Percentiles rank a stretch among this genome's conserved stretches.
phyloP scores from a whole-genome alignment of 2,888 invertebrate species.

The Parnassius mnemosyne region DNA sequence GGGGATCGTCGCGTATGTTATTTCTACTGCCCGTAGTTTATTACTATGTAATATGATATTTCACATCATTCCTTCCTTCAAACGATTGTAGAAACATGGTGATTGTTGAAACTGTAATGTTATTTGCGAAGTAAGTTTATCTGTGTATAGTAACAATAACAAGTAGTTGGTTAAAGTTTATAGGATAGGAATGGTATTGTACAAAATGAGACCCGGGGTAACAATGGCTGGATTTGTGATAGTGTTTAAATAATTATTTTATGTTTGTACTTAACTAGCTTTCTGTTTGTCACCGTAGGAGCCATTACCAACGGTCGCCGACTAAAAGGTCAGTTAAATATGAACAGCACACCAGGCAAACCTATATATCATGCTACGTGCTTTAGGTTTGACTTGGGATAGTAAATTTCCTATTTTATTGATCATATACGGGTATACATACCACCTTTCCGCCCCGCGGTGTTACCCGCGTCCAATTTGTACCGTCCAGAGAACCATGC shows the following conservation, averaged over 20 bases:
- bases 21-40: conserved; percentile 4
- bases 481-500: no score
- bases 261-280: conserved; percentile 31
- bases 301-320: background rate
- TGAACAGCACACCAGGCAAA: background rate
- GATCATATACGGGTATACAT: background rate
- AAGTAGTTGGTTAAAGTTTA: conserved; percentile 35
- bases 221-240: conserved; percentile 43
- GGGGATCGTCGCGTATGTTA: conserved; percentile 7
- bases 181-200: conserved; percentile 33
- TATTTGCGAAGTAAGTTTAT: conserved; percentile 16
- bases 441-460: no score
- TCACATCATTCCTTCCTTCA: conserved; percentile 3
- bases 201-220: conserved; percentile 41
- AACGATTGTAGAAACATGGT: conserved; percentile 11
- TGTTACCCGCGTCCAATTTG: no score
- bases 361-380: no score
- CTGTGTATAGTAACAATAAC: conserved; percentile 29
- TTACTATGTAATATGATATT: conserved; percentile 11
- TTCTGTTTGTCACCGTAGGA: conserved; percentile 2
- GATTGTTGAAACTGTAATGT: conserved; percentile 12
- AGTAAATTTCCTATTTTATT: background rate
- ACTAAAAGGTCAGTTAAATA: conserved; percentile 1
- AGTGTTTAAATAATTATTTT: conserved; percentile 49
- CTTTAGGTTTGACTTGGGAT: background rate